Conservation (phyloP, 2,888 invertebrate species). For the Sarcophaga subvicina region DNA sequence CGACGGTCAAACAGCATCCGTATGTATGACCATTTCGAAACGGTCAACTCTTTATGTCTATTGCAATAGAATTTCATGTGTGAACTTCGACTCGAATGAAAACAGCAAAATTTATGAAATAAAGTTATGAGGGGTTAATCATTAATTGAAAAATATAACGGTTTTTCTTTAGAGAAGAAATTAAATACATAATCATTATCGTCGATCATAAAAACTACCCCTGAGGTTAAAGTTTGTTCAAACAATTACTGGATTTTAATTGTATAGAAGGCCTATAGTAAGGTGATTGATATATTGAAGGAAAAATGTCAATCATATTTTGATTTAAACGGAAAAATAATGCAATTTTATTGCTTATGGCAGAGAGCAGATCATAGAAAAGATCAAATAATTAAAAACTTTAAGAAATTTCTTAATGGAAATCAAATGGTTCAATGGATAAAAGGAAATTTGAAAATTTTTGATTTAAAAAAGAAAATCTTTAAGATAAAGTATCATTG, state of each 20-base stretch:
- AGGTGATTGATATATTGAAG: constrained; percentile 58
- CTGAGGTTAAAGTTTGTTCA: constrained; percentile 64
- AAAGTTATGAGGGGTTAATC: constrained; percentile 57
- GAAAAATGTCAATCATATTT: constrained; percentile 65
- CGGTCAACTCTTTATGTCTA: constrained; percentile 59
- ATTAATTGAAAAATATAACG: constrained; percentile 52
- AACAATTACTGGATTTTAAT: constrained; percentile 64
- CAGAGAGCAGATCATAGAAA: background rate
- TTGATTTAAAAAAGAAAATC: constrained; percentile 6
- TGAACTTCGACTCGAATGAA: constrained; percentile 54
- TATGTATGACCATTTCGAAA: constrained; percentile 2
- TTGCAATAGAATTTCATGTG: constrained; percentile 58
- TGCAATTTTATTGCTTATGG: background rate
- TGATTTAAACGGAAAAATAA: background rate
- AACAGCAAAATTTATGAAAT: background rate
- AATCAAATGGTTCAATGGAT: constrained; percentile 55
- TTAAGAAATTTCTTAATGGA: constrained; percentile 20
- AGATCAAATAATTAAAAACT: constrained; percentile 47
- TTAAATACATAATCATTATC: background rate
- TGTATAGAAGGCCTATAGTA: constrained; percentile 17
- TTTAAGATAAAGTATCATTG: constrained; percentile 16
- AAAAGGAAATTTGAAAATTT: background rate
- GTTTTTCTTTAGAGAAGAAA: constrained; percentile 13
- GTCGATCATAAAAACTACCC: constrained; percentile 53
- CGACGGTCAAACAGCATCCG: constrained; percentile 65